phyloP scores from a whole-genome alignment of 2,888 invertebrate species.

The Glyphotaelius pellucidus region DNA sequence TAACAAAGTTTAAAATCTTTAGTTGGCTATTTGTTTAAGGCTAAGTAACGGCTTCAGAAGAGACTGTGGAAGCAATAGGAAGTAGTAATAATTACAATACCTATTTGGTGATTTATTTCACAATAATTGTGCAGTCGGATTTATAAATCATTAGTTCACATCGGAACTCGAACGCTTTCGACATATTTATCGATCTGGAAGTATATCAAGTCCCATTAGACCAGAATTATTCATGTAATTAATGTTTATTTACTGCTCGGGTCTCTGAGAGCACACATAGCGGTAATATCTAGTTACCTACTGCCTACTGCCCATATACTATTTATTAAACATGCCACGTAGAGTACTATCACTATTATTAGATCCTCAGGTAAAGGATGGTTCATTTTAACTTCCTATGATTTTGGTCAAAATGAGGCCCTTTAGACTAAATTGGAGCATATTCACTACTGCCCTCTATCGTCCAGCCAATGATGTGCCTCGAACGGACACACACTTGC shows the following conservation, averaged over 20 bases:
- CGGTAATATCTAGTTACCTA: background rate
- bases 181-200: constrained; percentile 46
- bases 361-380: no score
- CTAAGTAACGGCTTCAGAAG: background rate
- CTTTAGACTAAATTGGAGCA: no score
- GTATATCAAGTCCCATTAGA: constrained; percentile 29
- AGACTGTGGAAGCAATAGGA: background rate
- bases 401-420: no score
- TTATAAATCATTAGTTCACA: constrained; percentile 21
- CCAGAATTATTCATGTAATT: constrained; percentile 12
- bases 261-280: background rate
- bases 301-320: background rate
- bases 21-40: background rate
- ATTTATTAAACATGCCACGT: background rate
- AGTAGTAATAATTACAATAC: constrained; percentile 1
- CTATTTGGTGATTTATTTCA: constrained; percentile 35
- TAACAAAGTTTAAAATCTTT: background rate
- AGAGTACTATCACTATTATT: background rate
- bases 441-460: no score
- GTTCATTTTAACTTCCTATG: no score
- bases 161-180: constrained; percentile 34
- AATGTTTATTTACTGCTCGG: background rate
- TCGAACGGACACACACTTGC: no score
- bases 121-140: constrained; percentile 32
- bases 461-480: no score